These are phyloP conservation scores for Clarias magur DNA, from an alignment of 2,113 vertebrate species.

Conservation along the genomic window DNA sequence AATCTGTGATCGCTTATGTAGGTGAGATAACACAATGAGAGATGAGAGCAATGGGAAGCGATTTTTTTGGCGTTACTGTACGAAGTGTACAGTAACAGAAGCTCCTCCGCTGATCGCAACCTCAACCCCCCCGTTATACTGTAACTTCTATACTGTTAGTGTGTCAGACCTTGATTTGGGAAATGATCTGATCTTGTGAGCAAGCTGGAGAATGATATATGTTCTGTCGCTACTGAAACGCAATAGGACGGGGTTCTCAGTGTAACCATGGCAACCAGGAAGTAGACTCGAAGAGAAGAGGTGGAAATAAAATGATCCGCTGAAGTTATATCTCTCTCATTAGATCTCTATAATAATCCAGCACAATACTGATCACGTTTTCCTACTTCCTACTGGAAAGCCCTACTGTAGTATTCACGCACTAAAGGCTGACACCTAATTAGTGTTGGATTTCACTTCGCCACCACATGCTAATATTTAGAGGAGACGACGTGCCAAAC, in stretches of 20 bases:
- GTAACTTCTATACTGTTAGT: background rate
- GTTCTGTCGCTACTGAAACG: background rate
- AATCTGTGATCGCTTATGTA: too few species aligned
- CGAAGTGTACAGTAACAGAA: background rate
- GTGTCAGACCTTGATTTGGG: background rate
- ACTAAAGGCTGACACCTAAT: background rate
- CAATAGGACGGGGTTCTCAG: too few species aligned
- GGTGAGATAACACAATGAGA: too few species aligned
- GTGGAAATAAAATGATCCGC: background rate
- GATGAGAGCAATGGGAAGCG: too few species aligned
- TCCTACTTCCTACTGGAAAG: too few species aligned
- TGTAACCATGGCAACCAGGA: background rate
- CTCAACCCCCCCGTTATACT: background rate
- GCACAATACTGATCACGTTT: background rate
- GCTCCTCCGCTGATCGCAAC: background rate
- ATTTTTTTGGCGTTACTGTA: too few species aligned
- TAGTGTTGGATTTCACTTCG: slow-evolving; percentile 5
- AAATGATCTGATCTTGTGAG: background rate
- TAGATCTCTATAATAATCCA: background rate
- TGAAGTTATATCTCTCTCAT: background rate
- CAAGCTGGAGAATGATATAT: background rate
- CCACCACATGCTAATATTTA: background rate
- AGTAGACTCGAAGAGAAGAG: background rate
- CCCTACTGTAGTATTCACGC: background rate
- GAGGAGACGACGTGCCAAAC: slow-evolving; percentile 9